Base-by-base conservation (phyloP, 2,797 vertebrate species). In the Sebastes trivittatus region DNA sequence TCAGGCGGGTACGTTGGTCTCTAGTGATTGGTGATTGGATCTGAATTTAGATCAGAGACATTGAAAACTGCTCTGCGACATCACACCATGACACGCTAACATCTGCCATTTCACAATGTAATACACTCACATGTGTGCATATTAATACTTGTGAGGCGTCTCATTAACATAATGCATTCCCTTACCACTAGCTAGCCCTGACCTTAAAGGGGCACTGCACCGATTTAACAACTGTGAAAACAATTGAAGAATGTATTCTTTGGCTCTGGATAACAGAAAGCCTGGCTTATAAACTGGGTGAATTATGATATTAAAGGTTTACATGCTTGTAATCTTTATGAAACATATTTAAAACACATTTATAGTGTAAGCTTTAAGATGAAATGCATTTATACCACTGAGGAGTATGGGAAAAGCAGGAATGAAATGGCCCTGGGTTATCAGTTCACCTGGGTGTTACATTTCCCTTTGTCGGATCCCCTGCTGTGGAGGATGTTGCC, bases 61-160 rank as follows among this genome's bases (percentile, higher is more conserved):
- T 58, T 58, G 52, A 58, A 29, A 34, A 32, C 8, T 7, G 14
- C 18, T 77, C 59, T 11, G 49, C 6, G 11, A 20, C 70, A 23
- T 49, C 55, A 20, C 78, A 68, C 32, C n/a, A 55, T 49, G 22
- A 82, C 56, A 72, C n/a, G 10, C 52, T 38, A 66, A 73, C 27
- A 34, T 23, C 56, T 30, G 62, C 8, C 68, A 52, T 77, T 75
- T 81, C 80, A 68, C 70, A 68, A 63, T 7, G 23, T 46, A 42
- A 46, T 66, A 76, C 25, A 11, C 29, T 54, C 36, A 23, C 23
- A 5, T 42, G 36, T 54, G 16, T 63, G 42, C 25, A 16, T 29
- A 9, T 62, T 32, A 36, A 61, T 56, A 67, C 22, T 46, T 11
- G 9, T 14, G 74, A 54, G 54, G 14, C 2, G 2, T 34, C 67